Evolutionary conservation across 1,140 invertebrate species (phyloP), one percentile per base, ranked within the genome.

Genomic region (Tetragonula clypearis): DNA sequence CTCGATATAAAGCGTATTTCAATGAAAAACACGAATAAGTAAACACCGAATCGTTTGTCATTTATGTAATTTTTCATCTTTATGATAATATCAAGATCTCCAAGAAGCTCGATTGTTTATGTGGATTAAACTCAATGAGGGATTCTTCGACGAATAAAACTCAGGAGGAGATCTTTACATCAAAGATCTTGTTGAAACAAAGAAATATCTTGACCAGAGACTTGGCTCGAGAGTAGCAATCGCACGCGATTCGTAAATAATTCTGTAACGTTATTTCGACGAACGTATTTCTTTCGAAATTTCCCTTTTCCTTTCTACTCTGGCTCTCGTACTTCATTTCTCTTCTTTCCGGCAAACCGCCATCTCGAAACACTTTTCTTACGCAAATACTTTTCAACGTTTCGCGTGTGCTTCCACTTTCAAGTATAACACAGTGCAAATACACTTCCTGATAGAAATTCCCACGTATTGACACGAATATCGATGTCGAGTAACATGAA

Each of bases 241-340:
- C 68, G 68, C 30, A 60, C 35, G 35, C 26, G 79, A 49, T 72
- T 80, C 79, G 62, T 82, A 75, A 82, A 82, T 82, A 82, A 75
- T 75, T 65, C 26, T 3, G 3, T 49, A 11, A 30, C 1, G 58
- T 65, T 75, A 60, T 35, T 35, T 55, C 23, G 19, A n/a, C 11
- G 26, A 19, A 26, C 12, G 17, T 30, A 35, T 55, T 56, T 14
- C 26, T 58, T 65, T 55, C 30, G 41, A 65, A 65, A 74, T 82
- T 9, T 66, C 2, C 6, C 49, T 75, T 75, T 30, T 55, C 49
- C 56, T 14, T 75, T 21, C 9, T 19, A 23, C 9, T 21, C 65
- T 53, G 26, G 41, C 15, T 65, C 19, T 2, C 21, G 11, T 41
- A n/a, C 5, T 74, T 53, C 56, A 19, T 65, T 62, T 14, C 19